Evolutionary conservation across 2,797 vertebrate species (phyloP).

Genomic region (Pangasius macronema): DNA sequence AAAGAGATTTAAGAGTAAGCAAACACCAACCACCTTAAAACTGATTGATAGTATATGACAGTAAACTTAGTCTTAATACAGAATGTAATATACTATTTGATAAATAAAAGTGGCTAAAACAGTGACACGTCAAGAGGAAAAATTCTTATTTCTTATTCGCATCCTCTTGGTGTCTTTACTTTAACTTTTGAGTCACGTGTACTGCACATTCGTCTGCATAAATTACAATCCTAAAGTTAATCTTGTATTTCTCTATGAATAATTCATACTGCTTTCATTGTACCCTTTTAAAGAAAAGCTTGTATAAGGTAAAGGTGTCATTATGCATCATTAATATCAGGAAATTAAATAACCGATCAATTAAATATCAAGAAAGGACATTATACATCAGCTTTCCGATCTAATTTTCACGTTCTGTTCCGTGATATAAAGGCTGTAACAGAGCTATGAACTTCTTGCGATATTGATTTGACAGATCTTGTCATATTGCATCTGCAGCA

Average conservation of each 20-base stretch:
- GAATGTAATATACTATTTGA: not conserved
- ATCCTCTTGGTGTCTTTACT: not conserved
- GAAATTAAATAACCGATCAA: not conserved
- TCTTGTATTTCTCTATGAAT: not conserved
- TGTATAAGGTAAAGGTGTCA: conserved; percentile 27
- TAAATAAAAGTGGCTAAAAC: too few species aligned
- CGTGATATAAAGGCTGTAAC: not conserved
- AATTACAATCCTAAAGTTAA: not conserved
- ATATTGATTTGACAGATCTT: conserved; percentile 46
- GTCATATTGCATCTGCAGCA: conserved; percentile 36
- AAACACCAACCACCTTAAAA: not conserved
- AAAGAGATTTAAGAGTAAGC: not conserved
- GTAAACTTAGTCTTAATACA: not conserved
- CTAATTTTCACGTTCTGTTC: not conserved
- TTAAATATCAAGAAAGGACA: conserved; percentile 18
- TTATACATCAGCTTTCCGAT: not conserved
- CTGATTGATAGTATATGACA: not conserved
- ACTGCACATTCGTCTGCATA: not conserved
- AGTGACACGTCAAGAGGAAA: not conserved
- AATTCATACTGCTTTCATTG: conserved; percentile 22
- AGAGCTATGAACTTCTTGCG: conserved; percentile 26
- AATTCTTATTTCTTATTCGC: not conserved
- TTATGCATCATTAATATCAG: conserved; percentile 27
- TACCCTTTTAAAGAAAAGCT: conserved; percentile 2
- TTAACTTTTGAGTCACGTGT: not conserved